Base-by-base conservation (phyloP, 1,140 invertebrate species). In the Drosophila miranda region DNA sequence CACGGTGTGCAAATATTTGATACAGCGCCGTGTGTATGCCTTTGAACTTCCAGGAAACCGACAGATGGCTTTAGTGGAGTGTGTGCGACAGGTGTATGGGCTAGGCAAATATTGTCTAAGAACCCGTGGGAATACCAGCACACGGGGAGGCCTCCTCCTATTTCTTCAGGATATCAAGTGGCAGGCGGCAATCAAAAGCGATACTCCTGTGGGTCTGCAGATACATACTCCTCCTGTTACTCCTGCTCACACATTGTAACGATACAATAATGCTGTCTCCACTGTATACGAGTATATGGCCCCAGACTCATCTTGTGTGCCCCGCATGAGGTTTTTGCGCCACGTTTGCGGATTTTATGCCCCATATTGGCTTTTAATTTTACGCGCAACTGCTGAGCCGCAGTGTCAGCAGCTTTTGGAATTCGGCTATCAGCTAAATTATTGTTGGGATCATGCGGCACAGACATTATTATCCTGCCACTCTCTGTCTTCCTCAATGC, bases 341-440 rank as follows among this genome's bases (percentile, higher is more conserved):
- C 63, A 69, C 76, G 81, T 84, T 80, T 67, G 72, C 81, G 60
- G 68, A 86, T 86, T 86, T 80, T 73, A 73, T 80, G 62, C 63
- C 80, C 58, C 80, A 84, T 84, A 84, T 80, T 84, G 81, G 80
- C 80, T 83, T 83, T 83, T 83, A 83, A 83, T 83, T 83, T 83
- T 55, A 83, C 62, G 72, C 76, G 72, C 59, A 73, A 74, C 60
- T 74, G 71, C 71, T 74, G 71, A 74, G 69, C 60, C 70, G 71
- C 80, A 69, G 80, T 75, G 79, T 83, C 79, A 83, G 79, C 79
- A 76, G 71, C 75, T 63, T 38, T 55, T 30, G 43, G 9, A 19
- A 14, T 41, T 51, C 28, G 48, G 63, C 58, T 72, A 73, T 72
- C 70, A 55, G 67, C 57, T 62, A 72, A 73, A 73, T 73, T 73